Evolutionary conservation across 1,140 invertebrate genomes (phyloP), one percentile per base, ranked within the genome.

Genomic region (Papilio helenus): DNA sequence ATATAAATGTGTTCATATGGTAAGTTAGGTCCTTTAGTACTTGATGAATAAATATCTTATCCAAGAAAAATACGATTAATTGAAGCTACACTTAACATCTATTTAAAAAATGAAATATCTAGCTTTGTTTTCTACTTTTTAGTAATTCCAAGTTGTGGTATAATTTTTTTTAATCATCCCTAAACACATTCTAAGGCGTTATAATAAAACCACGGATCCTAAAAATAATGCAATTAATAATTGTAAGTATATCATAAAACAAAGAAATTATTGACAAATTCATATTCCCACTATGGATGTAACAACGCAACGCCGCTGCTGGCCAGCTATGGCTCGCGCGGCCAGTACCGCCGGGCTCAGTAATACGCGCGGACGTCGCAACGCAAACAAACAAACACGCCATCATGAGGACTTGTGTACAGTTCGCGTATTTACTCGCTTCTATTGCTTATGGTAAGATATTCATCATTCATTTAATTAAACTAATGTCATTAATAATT

Each of bases 361-460:
- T 84, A 84, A 73, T 77, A 87, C 86, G 91, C 86, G 83, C 85
- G 89, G 87, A 92, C 92, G 91, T 91, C 85, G 83, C 80, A 72
- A 86, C 83, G 74, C 85, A 85, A 80, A 84, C 80, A 79, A 80
- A 73, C 76, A 79, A 34, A 78, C 49, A 81, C 73, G 65, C 79
- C 82, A 82, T 82, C 83, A 92, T 89, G 88, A 91, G 55, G 81
- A 87, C 78, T 82, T 89, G 88, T 90, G 89, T 82, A 84, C 83
- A 82, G 58, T 87, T 91, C 81, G 83, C 86, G 79, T 77, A 85
- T 81, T 84, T 90, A 72, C 79, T 85, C 76, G 86, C 90, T 79
- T 90, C 86, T 86, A 51, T 92, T 61, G 89, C 89, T 18, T 86
- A 86, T 83, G 92, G 92, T 94, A 86, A 93, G 92, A 87, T 76